Evolutionary conservation across 1,140 invertebrate species (phyloP).

Genomic region (Ceratosolen fusciceps): DNA sequence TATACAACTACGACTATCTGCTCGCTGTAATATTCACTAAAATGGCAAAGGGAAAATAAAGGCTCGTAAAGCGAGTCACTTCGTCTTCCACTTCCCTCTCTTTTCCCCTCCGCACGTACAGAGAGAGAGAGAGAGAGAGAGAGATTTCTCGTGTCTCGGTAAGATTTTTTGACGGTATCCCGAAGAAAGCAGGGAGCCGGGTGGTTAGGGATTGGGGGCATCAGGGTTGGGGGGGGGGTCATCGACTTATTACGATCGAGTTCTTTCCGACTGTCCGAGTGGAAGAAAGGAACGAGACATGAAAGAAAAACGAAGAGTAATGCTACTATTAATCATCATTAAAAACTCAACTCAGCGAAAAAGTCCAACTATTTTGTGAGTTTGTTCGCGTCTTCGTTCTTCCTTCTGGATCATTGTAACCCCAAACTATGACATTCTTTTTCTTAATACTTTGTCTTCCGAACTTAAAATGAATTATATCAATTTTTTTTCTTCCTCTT

Average conservation of each 20-base stretch:
- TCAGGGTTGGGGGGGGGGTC: no score
- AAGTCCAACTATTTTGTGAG: neutral
- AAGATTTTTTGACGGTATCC: neutral
- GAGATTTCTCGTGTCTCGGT: neutral
- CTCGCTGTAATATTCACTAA: slow-evolving; percentile 7
- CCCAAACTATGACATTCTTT: neutral
- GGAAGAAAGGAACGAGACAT: neutral
- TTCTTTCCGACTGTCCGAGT: neutral
- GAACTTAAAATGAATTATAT: neutral
- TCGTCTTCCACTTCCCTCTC: neutral
- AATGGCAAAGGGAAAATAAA: slow-evolving; percentile 10
- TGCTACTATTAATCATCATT: slow-evolving; percentile 29
- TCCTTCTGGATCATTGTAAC: neutral
- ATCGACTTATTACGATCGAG: slow-evolving; percentile 32
- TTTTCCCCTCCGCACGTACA: no score
- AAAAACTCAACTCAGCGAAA: slow-evolving; percentile 2
- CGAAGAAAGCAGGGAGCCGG: no score
- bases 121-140: no score
- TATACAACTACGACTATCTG: neutral
- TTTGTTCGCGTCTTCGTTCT: neutral
- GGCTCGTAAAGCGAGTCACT: slow-evolving; percentile 19
- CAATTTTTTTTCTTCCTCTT: neutral
- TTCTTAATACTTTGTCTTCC: neutral
- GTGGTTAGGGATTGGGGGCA: no score
- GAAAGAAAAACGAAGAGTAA: slow-evolving; percentile 10